phyloP scores from a whole-genome alignment of 1,140 invertebrate species.

The Tetranychus urticae region DNA sequence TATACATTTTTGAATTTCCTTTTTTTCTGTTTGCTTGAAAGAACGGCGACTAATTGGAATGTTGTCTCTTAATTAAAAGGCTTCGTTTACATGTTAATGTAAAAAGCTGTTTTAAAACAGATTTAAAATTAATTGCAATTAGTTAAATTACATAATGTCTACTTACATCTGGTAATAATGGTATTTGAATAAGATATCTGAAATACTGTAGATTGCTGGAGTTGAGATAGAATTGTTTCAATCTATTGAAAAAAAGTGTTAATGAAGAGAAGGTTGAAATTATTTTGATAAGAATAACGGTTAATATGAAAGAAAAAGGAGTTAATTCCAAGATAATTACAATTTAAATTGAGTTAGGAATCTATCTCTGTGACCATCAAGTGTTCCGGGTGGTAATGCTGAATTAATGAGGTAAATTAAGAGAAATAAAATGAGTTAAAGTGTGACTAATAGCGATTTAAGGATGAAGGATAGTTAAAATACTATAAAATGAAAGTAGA shows the following conservation, averaged over 20 bases:
- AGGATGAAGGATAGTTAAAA: too few relatives aligned
- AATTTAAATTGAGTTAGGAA: constrained; percentile 70
- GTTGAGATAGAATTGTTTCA: constrained; percentile 79
- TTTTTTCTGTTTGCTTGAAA: too few relatives aligned
- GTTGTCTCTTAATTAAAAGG: too few relatives aligned
- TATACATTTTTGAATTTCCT: too few relatives aligned
- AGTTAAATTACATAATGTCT: background rate
- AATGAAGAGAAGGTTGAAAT: background rate
- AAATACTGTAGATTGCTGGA: constrained; percentile 90
- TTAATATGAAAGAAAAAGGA: too few relatives aligned
- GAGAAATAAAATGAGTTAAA: background rate
- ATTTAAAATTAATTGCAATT: background rate
- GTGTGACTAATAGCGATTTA: too few relatives aligned
- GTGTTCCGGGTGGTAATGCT: constrained; percentile 63
- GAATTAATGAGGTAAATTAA: constrained; percentile 5
- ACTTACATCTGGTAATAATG: constrained; percentile 58
- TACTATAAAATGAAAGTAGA: too few relatives aligned
- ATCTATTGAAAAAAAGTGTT: constrained; percentile 18
- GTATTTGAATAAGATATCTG: constrained; percentile 79
- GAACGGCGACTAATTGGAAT: too few relatives aligned
- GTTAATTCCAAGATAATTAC: constrained; percentile 12
- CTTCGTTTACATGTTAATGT: too few relatives aligned
- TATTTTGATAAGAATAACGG: too few relatives aligned
- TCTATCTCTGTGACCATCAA: constrained; percentile 68
- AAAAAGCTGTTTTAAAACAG: too few relatives aligned